Evolutionary conservation across 1,140 invertebrate genomes (phyloP), one percentile per base, ranked within the genome.

Genomic region (Caenorhabditis brenneri): DNA sequence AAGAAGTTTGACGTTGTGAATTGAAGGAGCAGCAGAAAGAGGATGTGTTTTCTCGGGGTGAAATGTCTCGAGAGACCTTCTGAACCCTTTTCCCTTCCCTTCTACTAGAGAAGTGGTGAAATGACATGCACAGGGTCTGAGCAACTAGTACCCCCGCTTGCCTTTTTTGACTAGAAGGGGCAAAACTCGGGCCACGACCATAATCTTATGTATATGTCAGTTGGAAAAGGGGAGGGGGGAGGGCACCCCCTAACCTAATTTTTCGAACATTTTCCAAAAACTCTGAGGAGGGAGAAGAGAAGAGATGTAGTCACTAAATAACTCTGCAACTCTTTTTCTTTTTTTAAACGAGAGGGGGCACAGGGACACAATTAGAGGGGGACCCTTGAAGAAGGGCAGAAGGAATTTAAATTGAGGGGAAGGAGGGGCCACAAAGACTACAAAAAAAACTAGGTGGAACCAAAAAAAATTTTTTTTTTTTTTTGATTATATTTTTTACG

Each of bases 151-250:
- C 31, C n/a, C n/a, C n/a, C n/a, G n/a, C n/a, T n/a, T 65, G 39
- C 39, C 39, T 42, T 12, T 42, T 12, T 42, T 12, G 12, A 42
- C 39, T 12, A 6, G 39, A 42, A 42, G 39, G 39, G 12, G 12
- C 5, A 42, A 5, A 12, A 42, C 39, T 42, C 12, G 12, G 39
- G 12, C 5, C 5, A 12, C 39, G 15, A 42, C 65, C 65, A 74
- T 74, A 74, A 74, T 74, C 65, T 42, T 74, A 74, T n/a, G n/a
- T n/a, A n/a, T n/a, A n/a, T 74, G 65, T 74, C 65, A 74, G 65
- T 74, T 42, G 65, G 22, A 36, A n/a, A 74, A 74, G 53, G 27
- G 2, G 53, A n/a, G 12, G 39, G n/a, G n/a, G n/a, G n/a, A n/a
- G n/a, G n/a, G n/a, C 15, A 10, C 33, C 31, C 10, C 33, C 51